These are phyloP conservation scores for Creontiades dilutus DNA, from an alignment of 2,888 invertebrate genomes.

Conservation along the genomic window DNA sequence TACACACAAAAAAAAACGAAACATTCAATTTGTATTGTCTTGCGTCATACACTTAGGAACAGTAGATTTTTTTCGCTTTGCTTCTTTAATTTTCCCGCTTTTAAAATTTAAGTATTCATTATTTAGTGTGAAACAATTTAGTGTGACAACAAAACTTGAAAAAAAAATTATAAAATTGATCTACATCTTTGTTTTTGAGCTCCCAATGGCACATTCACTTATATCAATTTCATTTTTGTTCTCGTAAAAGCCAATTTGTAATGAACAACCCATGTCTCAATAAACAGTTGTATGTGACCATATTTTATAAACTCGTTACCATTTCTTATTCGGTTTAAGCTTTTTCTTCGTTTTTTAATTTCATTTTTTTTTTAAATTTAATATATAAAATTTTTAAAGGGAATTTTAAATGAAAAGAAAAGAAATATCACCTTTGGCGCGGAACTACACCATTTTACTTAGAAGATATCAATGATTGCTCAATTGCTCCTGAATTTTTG, in stretches of 20 bases:
- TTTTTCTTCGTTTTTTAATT: slow-evolving; percentile 23
- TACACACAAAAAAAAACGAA: not conserved
- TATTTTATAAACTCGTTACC: slow-evolving; percentile 75
- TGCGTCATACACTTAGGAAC: slow-evolving; percentile 76
- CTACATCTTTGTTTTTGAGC: slow-evolving; percentile 73
- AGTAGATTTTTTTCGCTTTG: slow-evolving; percentile 75
- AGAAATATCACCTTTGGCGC: slow-evolving; percentile 50
- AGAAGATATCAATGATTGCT: slow-evolving; percentile 71
- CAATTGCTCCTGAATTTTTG: slow-evolving; percentile 67
- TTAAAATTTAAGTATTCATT: slow-evolving; percentile 74
- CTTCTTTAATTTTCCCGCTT: slow-evolving; percentile 74
- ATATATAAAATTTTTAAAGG: slow-evolving; percentile 36
- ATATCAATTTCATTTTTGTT: slow-evolving; percentile 69
- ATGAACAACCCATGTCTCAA: slow-evolving; percentile 75
- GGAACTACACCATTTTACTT: slow-evolving; percentile 71
- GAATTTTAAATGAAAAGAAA: slow-evolving; percentile 34
- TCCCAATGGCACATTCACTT: slow-evolving; percentile 73
- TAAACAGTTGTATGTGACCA: slow-evolving; percentile 76
- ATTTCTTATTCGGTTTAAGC: slow-evolving; percentile 56
- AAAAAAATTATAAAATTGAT: slow-evolving; percentile 48
- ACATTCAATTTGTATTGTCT: slow-evolving; percentile 71
- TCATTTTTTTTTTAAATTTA: slow-evolving; percentile 48
- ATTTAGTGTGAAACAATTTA: slow-evolving; percentile 74
- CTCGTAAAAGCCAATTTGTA: slow-evolving; percentile 75
- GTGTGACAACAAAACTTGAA: slow-evolving; percentile 62